Base-by-base conservation (phyloP, 2,797 vertebrate species). In the Paratrypauchen microcephalus region DNA sequence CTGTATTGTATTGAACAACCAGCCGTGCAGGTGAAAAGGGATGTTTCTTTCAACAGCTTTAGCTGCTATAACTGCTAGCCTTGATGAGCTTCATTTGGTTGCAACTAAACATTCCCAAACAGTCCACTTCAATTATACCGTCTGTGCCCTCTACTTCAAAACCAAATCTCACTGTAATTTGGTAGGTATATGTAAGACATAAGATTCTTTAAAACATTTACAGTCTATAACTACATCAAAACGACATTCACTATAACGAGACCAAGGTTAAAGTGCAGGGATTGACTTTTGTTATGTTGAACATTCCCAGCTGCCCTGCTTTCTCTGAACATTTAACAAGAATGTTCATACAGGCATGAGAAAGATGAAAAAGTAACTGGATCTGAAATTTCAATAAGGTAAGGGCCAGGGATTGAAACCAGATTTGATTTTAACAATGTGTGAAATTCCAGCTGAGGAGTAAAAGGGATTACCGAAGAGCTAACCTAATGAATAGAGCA, bases 381-480 rank as follows among this genome's bases (percentile, higher is more conserved):
- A 57, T 61, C 18, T 30, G 26, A 66, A 48, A 70, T 50, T 45
- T 15, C 48, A 71, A 13, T 28, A 11, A 39, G 26, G 63, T n/a
- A n/a, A 32, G 32, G 47, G 48, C 28, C 50, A 1, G 12, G 1
- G 18, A 18, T 65, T 21, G 15, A 54, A 59, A 50, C 15, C 23
- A n/a, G 55, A 23, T 72, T 59, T 69, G 15, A 68, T 65, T 67
- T 60, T 65, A 45, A 59, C 56, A 48, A 75, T 71, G 32, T 62
- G 9, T 69, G 15, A 56, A 45, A 71, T 60, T 74, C 52, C 55
- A 45, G 30, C 41, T 45, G 66, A 73, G 24, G 41, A 26, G 2
- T 15, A 50, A 66, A 57, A 68, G 19, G 76, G 74, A 69, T 13
- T 69, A 70, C 26, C 12, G 59, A 16, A 30, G 45, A 55, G 45